Evolutionary conservation across 2,113 vertebrate species (phyloP), one percentile per base, ranked within the genome.

Genomic region (Larimichthys polyactis): DNA sequence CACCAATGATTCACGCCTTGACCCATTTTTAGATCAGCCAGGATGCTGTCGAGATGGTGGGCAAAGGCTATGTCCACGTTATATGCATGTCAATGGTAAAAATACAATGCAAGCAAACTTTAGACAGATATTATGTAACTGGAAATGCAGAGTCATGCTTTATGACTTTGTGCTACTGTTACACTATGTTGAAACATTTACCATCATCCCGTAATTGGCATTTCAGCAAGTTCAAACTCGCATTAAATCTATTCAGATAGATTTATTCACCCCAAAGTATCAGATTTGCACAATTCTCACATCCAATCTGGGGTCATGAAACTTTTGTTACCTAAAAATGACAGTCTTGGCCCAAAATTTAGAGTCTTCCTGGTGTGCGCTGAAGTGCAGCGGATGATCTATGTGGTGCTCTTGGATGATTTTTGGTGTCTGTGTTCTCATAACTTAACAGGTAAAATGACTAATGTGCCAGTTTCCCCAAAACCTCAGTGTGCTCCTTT

Each of bases 401-500:
- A 84, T 24, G 87, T 70, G 67, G 63, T 14, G 62, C 20, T 84
- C 58, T 2, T 48, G 63, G 68, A 87, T 64, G 60, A 81, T 68
- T 51, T 40, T 52, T 63, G 74, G 46, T 75, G 82, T 84, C 82
- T 11, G 32, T 17, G 71, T 58, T 74, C 77, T 79, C 44, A 44
- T 75, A 75, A 68, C 63, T 44, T 36, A 55, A 52, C 59, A 17
- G n/a, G 54, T 55, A 20, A 73, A 64, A 83, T 84, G 79, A 90
- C 75, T 32, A 19, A 89, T 83, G 88, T 60, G 52, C 59, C 11
- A 4, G 59, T 71, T 75, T 10, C 27, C 71, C 19, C 17, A 40
- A 74, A 83, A 76, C 71, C 64, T 78, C 48, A 27, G 57, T 8
- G 54, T 4, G 48, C 11, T 44, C 55, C 82, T 91, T 93, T 89